A percentile compares a stretch with the other conserved stretches of the same genome.
These are phyloP conservation scores for Morpho achilles DNA, from an alignment of 2,888 invertebrate species.

Conservation along the genomic window DNA sequence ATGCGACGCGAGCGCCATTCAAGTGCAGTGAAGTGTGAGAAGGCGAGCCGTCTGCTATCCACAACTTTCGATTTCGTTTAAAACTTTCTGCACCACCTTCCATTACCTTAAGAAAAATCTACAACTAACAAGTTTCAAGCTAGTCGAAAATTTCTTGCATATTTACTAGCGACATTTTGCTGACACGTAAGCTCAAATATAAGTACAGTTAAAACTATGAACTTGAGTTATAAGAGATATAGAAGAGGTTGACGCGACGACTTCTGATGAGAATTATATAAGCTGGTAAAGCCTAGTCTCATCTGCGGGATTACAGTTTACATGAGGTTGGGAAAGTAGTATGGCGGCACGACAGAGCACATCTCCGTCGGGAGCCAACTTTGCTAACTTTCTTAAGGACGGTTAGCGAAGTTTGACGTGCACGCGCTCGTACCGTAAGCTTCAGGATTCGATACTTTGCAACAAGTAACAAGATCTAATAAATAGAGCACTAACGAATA, in stretches of 20 bases:
- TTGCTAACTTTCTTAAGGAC: constrained; percentile 73
- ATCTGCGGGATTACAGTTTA: constrained; percentile 75
- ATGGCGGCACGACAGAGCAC: constrained; percentile 51
- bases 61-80: constrained; percentile 31
- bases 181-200: background rate
- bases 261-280: constrained; percentile 61
- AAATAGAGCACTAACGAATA: constrained; percentile 34
- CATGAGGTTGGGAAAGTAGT: constrained; percentile 52
- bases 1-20: constrained; percentile 72
- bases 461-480: constrained; percentile 56
- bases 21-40: constrained; percentile 59
- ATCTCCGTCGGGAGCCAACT: constrained; percentile 69
- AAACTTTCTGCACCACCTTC: constrained; percentile 3
- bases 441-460: constrained; percentile 68
- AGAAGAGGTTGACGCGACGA: constrained; percentile 59
- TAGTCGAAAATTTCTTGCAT: no score
- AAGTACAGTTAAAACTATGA: constrained; percentile 8
- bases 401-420: constrained; percentile 76
- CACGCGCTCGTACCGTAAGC: constrained; percentile 71
- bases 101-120: no score
- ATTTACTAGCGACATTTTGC: no score
- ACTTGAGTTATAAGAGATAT: constrained; percentile 25
- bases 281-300: constrained; percentile 71
- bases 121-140: no score
- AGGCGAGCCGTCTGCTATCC: constrained; percentile 41